phyloP scores from a whole-genome alignment of 2,113 vertebrate species.

The Rhynchomys soricoides region DNA sequence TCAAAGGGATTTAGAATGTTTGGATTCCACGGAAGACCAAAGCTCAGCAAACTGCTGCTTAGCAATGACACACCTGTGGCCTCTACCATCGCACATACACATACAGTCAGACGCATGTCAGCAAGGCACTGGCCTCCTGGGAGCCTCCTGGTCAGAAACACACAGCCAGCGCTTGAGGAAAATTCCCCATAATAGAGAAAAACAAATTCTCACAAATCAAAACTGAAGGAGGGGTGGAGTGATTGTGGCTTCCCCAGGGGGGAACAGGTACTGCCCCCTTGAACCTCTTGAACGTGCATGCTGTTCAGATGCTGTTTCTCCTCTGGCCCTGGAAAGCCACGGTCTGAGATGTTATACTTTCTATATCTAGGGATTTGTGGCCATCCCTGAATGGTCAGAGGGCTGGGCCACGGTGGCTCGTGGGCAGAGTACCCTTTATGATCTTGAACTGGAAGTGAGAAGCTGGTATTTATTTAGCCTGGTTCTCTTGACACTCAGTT shows the following conservation, averaged over 20 bases:
- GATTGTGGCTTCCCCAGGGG: background rate
- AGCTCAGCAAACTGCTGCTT: background rate
- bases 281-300: background rate
- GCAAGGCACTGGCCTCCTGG: background rate
- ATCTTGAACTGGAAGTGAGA: background rate
- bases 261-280: fast-evolving
- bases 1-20: constrained; percentile 33
- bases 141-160: background rate
- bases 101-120: background rate
- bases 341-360: background rate
- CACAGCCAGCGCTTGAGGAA: background rate
- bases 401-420: background rate
- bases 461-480: background rate
- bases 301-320: background rate
- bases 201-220: background rate
- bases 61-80: background rate
- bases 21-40: background rate
- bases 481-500: background rate
- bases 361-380: background rate
- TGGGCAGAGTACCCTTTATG: background rate
- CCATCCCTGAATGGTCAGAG: background rate
- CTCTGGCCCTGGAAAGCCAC: background rate
- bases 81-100: background rate
- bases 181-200: background rate
- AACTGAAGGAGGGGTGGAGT: background rate